phyloP scores from a whole-genome alignment of 2,797 vertebrate species.

The Acrossocheilus wenchowensis region DNA sequence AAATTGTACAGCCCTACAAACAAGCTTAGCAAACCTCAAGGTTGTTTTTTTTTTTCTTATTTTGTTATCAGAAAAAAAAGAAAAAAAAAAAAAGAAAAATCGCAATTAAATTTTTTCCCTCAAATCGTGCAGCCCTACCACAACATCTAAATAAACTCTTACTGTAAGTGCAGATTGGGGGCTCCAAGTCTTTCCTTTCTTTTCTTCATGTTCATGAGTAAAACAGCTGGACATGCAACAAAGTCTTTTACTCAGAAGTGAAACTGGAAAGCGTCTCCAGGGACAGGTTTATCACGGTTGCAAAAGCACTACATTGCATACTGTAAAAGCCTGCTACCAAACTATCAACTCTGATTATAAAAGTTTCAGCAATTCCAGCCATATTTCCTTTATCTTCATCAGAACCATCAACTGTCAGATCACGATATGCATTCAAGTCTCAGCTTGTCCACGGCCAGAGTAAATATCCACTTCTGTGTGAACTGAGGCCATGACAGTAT shows the following conservation, averaged over 20 bases:
- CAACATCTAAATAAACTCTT: conserved; percentile 70
- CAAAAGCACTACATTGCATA: not conserved
- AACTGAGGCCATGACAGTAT: conserved; percentile 8
- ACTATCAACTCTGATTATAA: not conserved
- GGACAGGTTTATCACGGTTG: not conserved
- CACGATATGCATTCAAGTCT: not conserved
- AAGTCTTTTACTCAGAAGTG: not conserved
- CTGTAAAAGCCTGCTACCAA: not conserved
- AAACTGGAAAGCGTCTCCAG: not conserved
- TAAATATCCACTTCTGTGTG: conserved; percentile 17
- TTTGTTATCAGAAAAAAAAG: not conserved
- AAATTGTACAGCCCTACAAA: not conserved
- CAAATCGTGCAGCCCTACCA: not conserved
- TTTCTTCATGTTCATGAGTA: conserved; percentile 76
- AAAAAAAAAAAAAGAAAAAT: not conserved
- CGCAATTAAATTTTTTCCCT: not conserved
- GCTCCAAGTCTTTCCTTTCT: conserved; percentile 83
- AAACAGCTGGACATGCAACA: not conserved
- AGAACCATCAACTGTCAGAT: conserved; percentile 15
- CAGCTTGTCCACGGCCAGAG: conserved; percentile 14
- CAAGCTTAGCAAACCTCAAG: not conserved
- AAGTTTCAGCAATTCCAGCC: conserved; percentile 29
- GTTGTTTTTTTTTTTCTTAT: not conserved
- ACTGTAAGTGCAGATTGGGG: conserved; percentile 84
- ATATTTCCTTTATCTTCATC: conserved; percentile 16